phyloP scores from a whole-genome alignment of 2,888 invertebrate genomes.

The Incurvaria masculella region DNA sequence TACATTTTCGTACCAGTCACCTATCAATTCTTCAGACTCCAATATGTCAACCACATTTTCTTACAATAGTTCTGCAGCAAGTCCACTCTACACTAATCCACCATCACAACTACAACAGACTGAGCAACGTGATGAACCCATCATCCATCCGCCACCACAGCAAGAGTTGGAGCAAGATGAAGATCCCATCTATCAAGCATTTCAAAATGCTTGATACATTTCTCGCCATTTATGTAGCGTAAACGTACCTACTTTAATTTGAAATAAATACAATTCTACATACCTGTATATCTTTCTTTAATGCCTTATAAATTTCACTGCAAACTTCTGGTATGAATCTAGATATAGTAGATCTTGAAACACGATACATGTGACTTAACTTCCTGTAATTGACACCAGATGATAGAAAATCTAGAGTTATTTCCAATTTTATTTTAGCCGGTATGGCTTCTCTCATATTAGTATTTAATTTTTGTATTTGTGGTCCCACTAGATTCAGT shows the following conservation, averaged over 20 bases:
- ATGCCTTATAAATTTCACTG: too few relatives aligned
- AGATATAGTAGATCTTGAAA: slow-evolving; percentile 6
- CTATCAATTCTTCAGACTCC: slow-evolving; percentile 13
- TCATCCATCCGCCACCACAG: slow-evolving; percentile 11
- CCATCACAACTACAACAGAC: slow-evolving; percentile 9
- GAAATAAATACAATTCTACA: slow-evolving; percentile 6
- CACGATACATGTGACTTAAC: slow-evolving; percentile 7
- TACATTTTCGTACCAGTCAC: slow-evolving; percentile 13
- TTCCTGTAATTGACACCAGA: slow-evolving; percentile 5
- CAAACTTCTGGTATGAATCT: slow-evolving; percentile 8
- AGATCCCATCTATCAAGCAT: slow-evolving; percentile 6
- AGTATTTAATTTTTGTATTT: slow-evolving; percentile 6
- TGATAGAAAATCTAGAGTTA: slow-evolving; percentile 7
- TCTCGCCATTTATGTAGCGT: slow-evolving; percentile 12
- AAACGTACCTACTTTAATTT: too few relatives aligned
- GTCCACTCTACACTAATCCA: too few relatives aligned
- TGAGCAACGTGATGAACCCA: slow-evolving; percentile 9
- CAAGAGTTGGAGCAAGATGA: slow-evolving; percentile 9
- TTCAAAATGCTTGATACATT: too few relatives aligned
- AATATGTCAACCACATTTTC: slow-evolving; percentile 12
- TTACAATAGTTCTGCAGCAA: slow-evolving; percentile 12
- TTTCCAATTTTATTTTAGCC: slow-evolving; percentile 5
- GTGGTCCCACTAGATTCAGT: slow-evolving; percentile 8
- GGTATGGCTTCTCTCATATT: slow-evolving; percentile 8
- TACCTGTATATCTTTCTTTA: too few relatives aligned